Percentiles rank a stretch among this genome's conserved stretches.
Conservation (phyloP, 2,888 invertebrate species). For the Dexiosoma caninum region DNA sequence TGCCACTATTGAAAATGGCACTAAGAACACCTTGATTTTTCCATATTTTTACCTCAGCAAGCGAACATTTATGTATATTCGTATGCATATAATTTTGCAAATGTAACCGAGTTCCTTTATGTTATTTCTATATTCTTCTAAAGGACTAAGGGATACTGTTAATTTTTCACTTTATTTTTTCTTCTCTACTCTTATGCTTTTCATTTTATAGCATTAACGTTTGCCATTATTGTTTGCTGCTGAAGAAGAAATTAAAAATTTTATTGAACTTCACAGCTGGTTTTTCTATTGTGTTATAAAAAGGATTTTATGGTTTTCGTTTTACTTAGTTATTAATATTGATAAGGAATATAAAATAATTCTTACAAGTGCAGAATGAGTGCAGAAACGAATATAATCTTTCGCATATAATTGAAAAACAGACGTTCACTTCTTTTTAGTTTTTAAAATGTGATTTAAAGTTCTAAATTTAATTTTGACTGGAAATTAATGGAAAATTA, state of each 20-base stretch:
- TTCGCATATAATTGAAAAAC: neutral
- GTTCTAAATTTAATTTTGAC: no score
- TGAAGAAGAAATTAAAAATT: constrained; percentile 43
- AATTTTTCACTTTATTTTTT: no score
- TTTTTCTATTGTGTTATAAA: constrained; percentile 37
- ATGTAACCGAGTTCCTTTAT: neutral
- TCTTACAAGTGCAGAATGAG: neutral
- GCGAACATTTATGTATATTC: no score
- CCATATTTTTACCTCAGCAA: constrained; percentile 3
- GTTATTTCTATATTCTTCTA: constrained; percentile 65
- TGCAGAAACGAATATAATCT: neutral
- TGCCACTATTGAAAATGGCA: constrained; percentile 17
- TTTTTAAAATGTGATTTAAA: no score
- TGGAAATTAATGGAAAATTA: no score
- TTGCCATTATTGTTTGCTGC: constrained; percentile 48
- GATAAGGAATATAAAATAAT: constrained; percentile 18
- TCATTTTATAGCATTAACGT: constrained; percentile 50
- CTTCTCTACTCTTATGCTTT: neutral
- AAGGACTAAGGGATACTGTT: no score
- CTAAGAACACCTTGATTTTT: constrained; percentile 42
- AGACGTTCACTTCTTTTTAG: no score
- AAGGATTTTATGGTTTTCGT: constrained; percentile 34
- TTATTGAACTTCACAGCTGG: constrained; percentile 53
- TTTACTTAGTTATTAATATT: constrained; percentile 36
- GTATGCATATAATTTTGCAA: constrained; percentile 37